Evolutionary conservation across 2,797 vertebrate species (phyloP), one percentile per base, ranked within the genome.

Genomic region (Telmatherina bonti): DNA sequence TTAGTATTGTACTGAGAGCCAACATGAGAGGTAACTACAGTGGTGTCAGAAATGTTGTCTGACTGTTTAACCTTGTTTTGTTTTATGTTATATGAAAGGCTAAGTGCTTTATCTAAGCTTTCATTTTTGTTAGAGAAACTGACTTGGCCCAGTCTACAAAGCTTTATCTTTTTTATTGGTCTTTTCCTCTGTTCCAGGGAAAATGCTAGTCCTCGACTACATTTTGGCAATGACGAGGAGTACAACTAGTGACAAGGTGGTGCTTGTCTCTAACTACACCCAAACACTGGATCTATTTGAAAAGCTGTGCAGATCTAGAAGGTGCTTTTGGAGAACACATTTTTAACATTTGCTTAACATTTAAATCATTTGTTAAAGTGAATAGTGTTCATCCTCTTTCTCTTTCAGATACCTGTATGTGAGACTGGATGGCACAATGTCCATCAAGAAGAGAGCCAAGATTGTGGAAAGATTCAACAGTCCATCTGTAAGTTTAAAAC

Each of bases 211-310:
- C 72, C 93, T 99, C 43, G 97, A 99, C 82, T 98, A 97, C 75
- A 97, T 99, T 72, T 93, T 99, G 85, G 97, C 97, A 0, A 93
- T 99, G 89, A 99, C 97, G 0, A 95, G 94, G 86, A 96, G 94
- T 72, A 95, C 94, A 49, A 96, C 95, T 33, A 96, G 82, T 13
- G 97, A 99, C 86, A 99, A 99, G 78, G 97, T 99, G 73, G 97
- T 99, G 74, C 93, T 99, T 43, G 96, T 99, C 61, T 99, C 98
- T 33, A 99, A 99, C 94, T 99, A 99, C 87, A 99, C 98, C 29
- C 98, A 99, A 85, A 99, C 97, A 0, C 87, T 99, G 87, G 98
- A 99, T 86, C 93, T 99, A 4, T 99, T 99, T 91, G 98, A 99
- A 90, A 98, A 97, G 84, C 94, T 99, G 52, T 99, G 97, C 90